phyloP scores from a whole-genome alignment of 2,888 invertebrate genomes.

The Pomacea canaliculata region DNA sequence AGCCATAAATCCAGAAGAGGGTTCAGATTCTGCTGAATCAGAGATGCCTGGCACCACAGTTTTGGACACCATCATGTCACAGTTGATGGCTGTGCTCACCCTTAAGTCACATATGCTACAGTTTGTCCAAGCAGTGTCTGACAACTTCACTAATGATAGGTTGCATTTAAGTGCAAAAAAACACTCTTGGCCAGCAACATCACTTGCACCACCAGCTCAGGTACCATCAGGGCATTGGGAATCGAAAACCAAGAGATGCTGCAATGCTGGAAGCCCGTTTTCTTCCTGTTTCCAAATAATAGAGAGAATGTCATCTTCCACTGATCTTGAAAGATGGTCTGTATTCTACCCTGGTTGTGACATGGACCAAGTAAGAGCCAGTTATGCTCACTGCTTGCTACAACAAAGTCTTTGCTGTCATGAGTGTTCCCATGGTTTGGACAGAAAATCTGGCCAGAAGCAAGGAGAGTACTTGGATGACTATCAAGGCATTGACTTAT shows the following conservation, averaged over 20 bases:
- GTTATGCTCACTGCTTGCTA: not conserved
- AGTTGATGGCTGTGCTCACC: constrained; percentile 45
- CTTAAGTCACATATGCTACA: constrained; percentile 41
- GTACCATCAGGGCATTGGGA: not conserved
- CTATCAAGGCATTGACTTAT: not conserved
- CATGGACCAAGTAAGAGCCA: not conserved
- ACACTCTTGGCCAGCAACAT: not conserved
- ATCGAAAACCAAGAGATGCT: not conserved
- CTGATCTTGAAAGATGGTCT: not conserved
- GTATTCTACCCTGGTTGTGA: not conserved
- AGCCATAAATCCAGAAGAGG: not conserved
- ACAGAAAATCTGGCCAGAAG: too few species aligned
- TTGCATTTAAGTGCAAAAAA: not conserved
- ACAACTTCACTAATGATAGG: constrained; percentile 9
- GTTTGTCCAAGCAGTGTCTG: constrained; percentile 39
- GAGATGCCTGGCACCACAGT: constrained; percentile 6
- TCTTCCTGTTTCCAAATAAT: constrained; percentile 1
- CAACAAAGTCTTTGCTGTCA: not conserved
- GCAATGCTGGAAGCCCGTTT: not conserved
- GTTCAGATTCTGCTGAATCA: not conserved
- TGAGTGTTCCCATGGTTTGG: too few species aligned
- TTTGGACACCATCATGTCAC: constrained; percentile 37
- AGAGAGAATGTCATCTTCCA: constrained; percentile 1
- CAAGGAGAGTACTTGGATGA: too few species aligned
- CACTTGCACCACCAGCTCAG: not conserved